Evolutionary conservation across 1,140 invertebrate species (phyloP).

Genomic region (Zaprionus ornatus): DNA sequence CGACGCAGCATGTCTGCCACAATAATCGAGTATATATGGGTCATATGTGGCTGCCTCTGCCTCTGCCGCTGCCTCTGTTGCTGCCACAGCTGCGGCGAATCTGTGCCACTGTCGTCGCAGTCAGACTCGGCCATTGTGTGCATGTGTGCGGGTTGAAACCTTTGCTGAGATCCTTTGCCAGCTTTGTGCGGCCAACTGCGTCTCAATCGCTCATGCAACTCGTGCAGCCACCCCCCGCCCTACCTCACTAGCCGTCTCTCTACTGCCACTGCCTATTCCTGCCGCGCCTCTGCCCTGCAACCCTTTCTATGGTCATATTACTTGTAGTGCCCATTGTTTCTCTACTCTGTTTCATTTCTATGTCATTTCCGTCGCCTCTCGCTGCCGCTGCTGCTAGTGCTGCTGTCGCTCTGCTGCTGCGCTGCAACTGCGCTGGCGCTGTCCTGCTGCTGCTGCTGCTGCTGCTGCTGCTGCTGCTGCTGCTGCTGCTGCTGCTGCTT

Average conservation of each 20-base stretch:
- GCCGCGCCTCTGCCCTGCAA: conserved; percentile 1
- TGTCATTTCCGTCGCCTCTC: conserved; percentile 66
- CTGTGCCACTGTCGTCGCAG: conserved; percentile 56
- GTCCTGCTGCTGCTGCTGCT: conserved; percentile 9
- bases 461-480: background rate
- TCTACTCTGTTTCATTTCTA: conserved; percentile 76
- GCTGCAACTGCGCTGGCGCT: conserved; percentile 1
- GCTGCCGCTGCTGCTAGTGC: background rate
- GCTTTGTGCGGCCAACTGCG: conserved; percentile 10
- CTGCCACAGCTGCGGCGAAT: background rate
- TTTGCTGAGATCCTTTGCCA: conserved; percentile 18
- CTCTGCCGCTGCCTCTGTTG: background rate
- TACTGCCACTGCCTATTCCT: background rate
- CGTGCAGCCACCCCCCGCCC: background rate
- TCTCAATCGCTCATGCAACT: conserved; percentile 37
- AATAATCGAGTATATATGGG: conserved; percentile 25
- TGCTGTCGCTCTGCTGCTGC: background rate
- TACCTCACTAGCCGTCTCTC: background rate
- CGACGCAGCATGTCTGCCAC: background rate
- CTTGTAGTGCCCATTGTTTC: conserved; percentile 62
- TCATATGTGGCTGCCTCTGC: conserved; percentile 9
- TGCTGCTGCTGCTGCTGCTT: conserved; percentile 13
- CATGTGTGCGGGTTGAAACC: conserved; percentile 3
- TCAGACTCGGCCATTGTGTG: conserved; percentile 7
- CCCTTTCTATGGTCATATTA: conserved; percentile 25